These are phyloP conservation scores for Lasioglossum baleicum DNA, from an alignment of 1,140 invertebrate species.

Conservation along the genomic window DNA sequence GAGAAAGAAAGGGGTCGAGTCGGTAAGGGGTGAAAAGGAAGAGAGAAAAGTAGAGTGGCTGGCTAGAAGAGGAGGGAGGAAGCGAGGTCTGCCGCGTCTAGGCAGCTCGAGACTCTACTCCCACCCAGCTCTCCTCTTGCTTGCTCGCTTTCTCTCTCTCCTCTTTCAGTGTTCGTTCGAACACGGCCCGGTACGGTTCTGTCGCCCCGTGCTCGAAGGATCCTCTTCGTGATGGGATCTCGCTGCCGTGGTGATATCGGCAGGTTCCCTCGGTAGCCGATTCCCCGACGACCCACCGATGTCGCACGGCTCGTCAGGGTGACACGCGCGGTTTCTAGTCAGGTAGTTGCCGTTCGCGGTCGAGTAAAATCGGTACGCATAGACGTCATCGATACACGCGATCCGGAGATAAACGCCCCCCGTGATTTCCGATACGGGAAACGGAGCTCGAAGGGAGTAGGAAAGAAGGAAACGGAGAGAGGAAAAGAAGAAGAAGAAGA, in stretches of 20 bases:
- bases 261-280: constrained; percentile 71
- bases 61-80: not conserved
- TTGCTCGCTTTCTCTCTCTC: constrained; percentile 51
- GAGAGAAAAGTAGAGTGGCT: not conserved
- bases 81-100: constrained; percentile 59
- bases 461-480: too few species aligned
- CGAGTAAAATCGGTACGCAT: too few species aligned
- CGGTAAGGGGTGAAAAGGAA: constrained; percentile 12
- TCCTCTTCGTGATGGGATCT: constrained; percentile 73
- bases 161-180: constrained; percentile 76
- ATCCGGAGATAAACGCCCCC: too few species aligned
- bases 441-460: too few species aligned
- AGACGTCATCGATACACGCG: too few species aligned
- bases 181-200: constrained; percentile 73
- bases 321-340: too few species aligned
- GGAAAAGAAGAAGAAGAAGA: too few species aligned
- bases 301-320: too few species aligned
- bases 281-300: constrained; percentile 19
- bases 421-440: too few species aligned
- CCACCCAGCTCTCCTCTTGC: too few species aligned
- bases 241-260: constrained; percentile 63
- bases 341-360: too few species aligned
- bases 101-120: constrained; percentile 65
- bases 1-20: constrained; percentile 8
- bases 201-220: constrained; percentile 57